Evolutionary conservation across 2,113 vertebrate genomes (phyloP).

Genomic region (Cichladusa arquata): DNA sequence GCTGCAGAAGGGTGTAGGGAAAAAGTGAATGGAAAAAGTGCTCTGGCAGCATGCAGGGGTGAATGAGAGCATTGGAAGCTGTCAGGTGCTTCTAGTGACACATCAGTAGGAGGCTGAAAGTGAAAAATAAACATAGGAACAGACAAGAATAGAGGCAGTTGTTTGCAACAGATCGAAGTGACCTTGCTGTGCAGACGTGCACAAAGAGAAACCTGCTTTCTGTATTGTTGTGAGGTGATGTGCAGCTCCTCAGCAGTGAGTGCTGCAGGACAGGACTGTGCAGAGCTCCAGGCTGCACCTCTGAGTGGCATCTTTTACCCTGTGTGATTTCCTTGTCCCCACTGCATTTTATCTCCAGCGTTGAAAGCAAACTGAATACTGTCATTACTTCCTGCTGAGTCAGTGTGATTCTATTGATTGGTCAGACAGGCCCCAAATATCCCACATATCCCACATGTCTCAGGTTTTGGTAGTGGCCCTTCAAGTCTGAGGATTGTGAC

Average conservation of each 20-base stretch:
- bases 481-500: neutral
- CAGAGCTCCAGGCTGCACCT: neutral
- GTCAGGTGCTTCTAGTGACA: neutral
- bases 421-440: neutral
- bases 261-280: neutral
- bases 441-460: neutral
- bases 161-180: neutral
- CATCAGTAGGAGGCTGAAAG: neutral
- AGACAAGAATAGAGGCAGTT: neutral
- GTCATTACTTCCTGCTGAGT: neutral
- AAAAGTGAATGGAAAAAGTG: neutral
- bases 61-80: neutral
- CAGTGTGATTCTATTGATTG: neutral
- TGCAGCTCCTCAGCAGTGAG: neutral
- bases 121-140: neutral
- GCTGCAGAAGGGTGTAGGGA: neutral
- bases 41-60: neutral
- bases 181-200: neutral
- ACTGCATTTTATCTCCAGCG: neutral
- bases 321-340: neutral
- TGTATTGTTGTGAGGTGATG: neutral
- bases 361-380: neutral
- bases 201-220: neutral
- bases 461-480: neutral
- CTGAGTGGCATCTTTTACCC: neutral